phyloP scores from a whole-genome alignment of 1,140 invertebrate genomes.

The Eueides isabella region DNA sequence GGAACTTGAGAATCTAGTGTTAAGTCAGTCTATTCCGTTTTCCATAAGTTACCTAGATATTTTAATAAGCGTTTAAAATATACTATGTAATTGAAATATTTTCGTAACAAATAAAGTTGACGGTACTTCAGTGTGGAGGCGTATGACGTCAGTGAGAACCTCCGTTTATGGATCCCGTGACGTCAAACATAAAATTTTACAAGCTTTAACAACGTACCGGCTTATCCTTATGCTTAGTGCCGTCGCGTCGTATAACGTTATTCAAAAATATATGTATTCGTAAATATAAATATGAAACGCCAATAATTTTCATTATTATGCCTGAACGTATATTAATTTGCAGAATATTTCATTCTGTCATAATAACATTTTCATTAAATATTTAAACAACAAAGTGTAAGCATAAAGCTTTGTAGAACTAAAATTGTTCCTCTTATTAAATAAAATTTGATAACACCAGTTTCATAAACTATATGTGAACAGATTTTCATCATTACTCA shows the following conservation, averaged over 20 bases:
- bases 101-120: not conserved
- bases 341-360: not conserved
- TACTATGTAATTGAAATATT: not conserved
- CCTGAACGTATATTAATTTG: not conserved
- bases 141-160: slow-evolving; percentile 48
- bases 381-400: not conserved
- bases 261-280: not conserved
- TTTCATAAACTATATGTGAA: not conserved
- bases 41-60: too few species aligned
- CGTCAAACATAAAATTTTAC: slow-evolving; percentile 29
- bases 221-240: not conserved
- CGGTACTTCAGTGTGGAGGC: slow-evolving; percentile 19
- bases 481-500: not conserved
- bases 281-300: not conserved
- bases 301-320: not conserved
- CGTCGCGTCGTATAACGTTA: not conserved
- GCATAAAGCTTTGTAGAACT: not conserved
- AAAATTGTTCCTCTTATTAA: not conserved
- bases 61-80: not conserved
- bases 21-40: too few species aligned
- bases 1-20: too few species aligned
- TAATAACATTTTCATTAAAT: not conserved
- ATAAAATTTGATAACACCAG: not conserved
- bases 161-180: slow-evolving; percentile 34
- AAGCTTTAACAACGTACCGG: not conserved